A percentile compares a stretch with the other conserved stretches of the same genome.
phyloP scores from a whole-genome alignment of 2,888 invertebrate species.

The Ectemnius lituratus region DNA sequence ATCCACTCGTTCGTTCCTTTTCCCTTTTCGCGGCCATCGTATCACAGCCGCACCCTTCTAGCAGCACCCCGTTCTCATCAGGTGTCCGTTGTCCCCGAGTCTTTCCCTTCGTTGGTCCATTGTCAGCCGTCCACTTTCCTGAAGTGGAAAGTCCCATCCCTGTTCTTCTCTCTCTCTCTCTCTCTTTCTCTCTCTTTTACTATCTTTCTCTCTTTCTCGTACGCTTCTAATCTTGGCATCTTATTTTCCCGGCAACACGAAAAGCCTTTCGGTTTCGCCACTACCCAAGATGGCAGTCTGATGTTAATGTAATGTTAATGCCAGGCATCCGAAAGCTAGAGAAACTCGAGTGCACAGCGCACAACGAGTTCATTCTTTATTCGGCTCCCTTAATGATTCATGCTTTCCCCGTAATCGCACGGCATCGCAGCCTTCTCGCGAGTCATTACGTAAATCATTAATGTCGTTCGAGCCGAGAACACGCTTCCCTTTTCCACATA shows the following conservation, averaged over 20 bases:
- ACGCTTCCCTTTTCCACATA: too few relatives aligned
- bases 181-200: conserved; percentile 31
- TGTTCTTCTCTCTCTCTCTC: conserved; percentile 18
- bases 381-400: conserved; percentile 16
- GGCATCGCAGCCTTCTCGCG: neutral
- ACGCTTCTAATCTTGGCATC: too few relatives aligned
- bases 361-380: conserved; percentile 29
- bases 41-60: conserved; percentile 35
- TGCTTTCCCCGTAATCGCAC: conserved; percentile 25
- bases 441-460: neutral
- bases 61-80: conserved; percentile 51
- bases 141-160: conserved; percentile 50
- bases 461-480: neutral
- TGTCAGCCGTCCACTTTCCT: conserved; percentile 57
- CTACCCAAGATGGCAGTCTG: neutral
- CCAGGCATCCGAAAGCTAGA: too few relatives aligned
- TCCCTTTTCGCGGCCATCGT: conserved; percentile 7
- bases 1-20: neutral
- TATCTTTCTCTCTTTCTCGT: conserved; percentile 8
- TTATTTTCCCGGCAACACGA: neutral
- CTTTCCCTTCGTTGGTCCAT: conserved; percentile 34
- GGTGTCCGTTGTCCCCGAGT: conserved; percentile 48
- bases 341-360: too few relatives aligned
- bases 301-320: too few relatives aligned
- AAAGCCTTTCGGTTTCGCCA: conserved; percentile 4